Evolutionary conservation across 2,888 invertebrate genomes (phyloP), one percentile per base, ranked within the genome.

Genomic region (Terebella lapidaria): DNA sequence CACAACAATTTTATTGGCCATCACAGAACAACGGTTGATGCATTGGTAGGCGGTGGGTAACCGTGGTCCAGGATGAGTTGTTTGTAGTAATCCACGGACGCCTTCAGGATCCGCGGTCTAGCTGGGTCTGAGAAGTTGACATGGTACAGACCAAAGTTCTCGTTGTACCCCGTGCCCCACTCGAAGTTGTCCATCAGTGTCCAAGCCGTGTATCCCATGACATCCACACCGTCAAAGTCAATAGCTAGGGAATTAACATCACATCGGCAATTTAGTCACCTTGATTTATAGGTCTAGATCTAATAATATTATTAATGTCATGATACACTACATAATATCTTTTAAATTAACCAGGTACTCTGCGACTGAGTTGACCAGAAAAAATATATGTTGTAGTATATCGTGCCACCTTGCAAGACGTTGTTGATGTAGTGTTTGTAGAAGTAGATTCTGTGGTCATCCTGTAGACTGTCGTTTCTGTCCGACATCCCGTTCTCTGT

Each of bases 111-210:
- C 65, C 89, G 82, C 49, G 86, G 85, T 72, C 86, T 85, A 64
- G 85, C 82, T 3, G 87, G 86, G 72, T 87, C 86, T 54, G 82
- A 81, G 75, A 88, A 89, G 81, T 90, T 86, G 46, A 89, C 88
- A 73, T 86, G 84, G 73, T 86, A 87, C 58, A 89, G 81, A 65
- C 89, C 89, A 81, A 89, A 89, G 4, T 54, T n/a, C 30, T 56
- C 88, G 86, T 86, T 85, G 73, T 85, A 90, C 30, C 91, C 91
- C 47, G 84, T 83, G 62, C 84, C 83, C 91, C 91, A 91, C 75
- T 91, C 90, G 77, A 87, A 89, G 74, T 89, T 89, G 71, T 91
- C 91, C 78, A 91, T 83, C 18, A 91, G 78, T 69, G 87, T 88
- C 90, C 90, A 91, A 60, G 86, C 85, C 0, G 88, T 85, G 71